These are phyloP conservation scores for Sinocyclocheilus anshuiensis DNA, from an alignment of 2,113 vertebrate genomes.

Conservation along the genomic window DNA sequence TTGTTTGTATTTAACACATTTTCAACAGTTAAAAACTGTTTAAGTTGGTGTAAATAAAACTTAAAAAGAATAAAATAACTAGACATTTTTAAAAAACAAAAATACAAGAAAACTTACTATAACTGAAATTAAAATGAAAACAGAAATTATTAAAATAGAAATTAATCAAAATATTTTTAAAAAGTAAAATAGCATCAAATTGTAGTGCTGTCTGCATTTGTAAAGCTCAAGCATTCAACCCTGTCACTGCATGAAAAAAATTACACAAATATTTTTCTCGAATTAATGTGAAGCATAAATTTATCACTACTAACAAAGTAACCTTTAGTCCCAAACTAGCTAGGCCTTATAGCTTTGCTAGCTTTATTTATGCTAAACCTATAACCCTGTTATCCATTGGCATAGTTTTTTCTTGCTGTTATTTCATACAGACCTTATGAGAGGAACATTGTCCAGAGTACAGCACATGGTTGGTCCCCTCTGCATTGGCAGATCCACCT, in stretches of 20 bases:
- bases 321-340: neutral
- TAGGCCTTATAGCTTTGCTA: neutral
- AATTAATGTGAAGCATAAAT: neutral
- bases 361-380: neutral
- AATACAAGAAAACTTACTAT: neutral
- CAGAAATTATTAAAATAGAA: neutral
- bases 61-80: no score
- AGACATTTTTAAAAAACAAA: no score
- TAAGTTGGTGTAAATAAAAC: no score
- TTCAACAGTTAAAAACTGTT: no score
- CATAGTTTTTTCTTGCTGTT: neutral
- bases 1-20: no score
- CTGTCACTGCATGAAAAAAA: neutral
- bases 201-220: neutral
- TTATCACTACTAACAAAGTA: neutral
- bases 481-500: conserved; percentile 73
- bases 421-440: conserved; percentile 73
- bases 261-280: neutral
- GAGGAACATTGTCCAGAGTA: conserved; percentile 76
- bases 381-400: neutral
- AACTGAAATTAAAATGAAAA: neutral
- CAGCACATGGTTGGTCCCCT: conserved; percentile 74
- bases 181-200: neutral
- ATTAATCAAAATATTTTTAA: no score
- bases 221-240: neutral